These are phyloP conservation scores for Drosophila melanica DNA, from an alignment of 1,140 invertebrate species.

Conservation along the genomic window DNA sequence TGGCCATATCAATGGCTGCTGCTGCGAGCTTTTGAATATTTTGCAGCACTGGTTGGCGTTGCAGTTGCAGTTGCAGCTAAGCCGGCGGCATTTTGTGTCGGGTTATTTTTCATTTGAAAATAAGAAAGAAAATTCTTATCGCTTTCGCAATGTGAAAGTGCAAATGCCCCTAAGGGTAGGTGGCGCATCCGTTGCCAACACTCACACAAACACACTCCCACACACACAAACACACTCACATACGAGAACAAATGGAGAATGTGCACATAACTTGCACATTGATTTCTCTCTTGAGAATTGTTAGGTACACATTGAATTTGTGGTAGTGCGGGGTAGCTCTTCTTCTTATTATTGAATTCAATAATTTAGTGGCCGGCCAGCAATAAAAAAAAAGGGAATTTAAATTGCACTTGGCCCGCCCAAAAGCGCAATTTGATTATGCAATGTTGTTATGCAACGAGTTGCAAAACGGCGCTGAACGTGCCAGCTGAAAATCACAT, in stretches of 20 bases:
- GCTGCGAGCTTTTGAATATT: conserved; percentile 74
- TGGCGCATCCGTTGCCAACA: conserved; percentile 56
- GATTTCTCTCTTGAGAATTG: conserved; percentile 78
- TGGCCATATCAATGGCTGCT: conserved; percentile 75
- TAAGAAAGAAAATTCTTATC: conserved; percentile 80
- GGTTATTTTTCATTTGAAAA: conserved; percentile 80
- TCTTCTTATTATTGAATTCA: conserved; percentile 77
- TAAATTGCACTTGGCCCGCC: conserved; percentile 68
- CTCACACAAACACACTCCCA: neutral
- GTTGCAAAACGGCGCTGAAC: conserved; percentile 45
- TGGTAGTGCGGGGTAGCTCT: conserved; percentile 33
- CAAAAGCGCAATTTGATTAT: conserved; percentile 81
- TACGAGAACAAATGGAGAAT: conserved; percentile 46
- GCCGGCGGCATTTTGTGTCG: conserved; percentile 68
- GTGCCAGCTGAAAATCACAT: conserved; percentile 78
- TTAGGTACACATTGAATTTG: conserved; percentile 23
- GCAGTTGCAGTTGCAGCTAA: conserved; percentile 60
- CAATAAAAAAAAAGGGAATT: conserved; percentile 51
- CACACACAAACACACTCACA: neutral
- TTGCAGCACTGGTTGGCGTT: conserved; percentile 41
- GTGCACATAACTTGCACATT: conserved; percentile 80
- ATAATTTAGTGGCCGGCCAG: conserved; percentile 74
- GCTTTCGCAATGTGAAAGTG: conserved; percentile 73
- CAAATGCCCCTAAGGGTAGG: conserved; percentile 76
- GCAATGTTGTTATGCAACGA: conserved; percentile 72